A percentile compares a stretch with the other conserved stretches of the same genome.
These are phyloP conservation scores for Papilio xuthus DNA, from an alignment of 1,140 invertebrate genomes.

Conservation along the genomic window DNA sequence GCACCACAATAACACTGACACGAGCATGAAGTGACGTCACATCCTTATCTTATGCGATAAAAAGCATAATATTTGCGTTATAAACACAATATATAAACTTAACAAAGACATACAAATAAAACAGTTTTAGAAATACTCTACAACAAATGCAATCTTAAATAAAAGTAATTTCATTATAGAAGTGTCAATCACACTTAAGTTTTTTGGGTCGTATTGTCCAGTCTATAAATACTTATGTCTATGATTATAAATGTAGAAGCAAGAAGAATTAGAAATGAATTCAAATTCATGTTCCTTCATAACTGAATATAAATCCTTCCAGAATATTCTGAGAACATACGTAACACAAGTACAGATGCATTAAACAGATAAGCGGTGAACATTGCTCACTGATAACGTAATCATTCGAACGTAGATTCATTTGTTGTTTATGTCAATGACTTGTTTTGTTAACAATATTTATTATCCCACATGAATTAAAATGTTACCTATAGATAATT, in stretches of 20 bases:
- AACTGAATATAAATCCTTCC: not conserved
- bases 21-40: not conserved
- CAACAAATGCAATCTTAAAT: not conserved
- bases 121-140: no score
- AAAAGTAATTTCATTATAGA: not conserved
- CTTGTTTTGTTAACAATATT: not conserved
- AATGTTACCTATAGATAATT: no score
- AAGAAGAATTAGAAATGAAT: no score
- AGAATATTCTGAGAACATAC: not conserved
- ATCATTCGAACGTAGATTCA: not conserved
- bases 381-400: not conserved
- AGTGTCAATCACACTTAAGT: no score
- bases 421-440: conserved; percentile 7
- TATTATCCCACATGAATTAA: not conserved
- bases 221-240: no score
- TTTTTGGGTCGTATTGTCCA: no score
- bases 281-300: no score
- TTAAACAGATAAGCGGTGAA: not conserved
- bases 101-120: not conserved
- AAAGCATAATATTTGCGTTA: not conserved
- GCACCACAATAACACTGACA: not conserved
- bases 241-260: no score
- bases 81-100: not conserved
- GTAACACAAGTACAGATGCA: not conserved
- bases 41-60: not conserved